Evolutionary conservation across 2,888 invertebrate genomes (phyloP), one percentile per base, ranked within the genome.

Genomic region (Caenorhabditis sp.): DNA sequence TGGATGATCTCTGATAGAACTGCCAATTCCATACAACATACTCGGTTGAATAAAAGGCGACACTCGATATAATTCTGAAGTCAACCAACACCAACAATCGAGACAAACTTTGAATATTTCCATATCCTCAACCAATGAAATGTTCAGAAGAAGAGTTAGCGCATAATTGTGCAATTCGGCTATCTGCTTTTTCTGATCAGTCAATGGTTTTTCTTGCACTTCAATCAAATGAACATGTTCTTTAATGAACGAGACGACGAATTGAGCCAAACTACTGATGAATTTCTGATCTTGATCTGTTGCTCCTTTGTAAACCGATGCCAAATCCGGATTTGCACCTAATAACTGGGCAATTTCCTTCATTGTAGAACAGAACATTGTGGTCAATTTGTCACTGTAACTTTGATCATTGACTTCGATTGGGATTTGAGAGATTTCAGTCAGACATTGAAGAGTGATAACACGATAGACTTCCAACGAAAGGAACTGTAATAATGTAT

Each of bases 71-170:
- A 99, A 91, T 88, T 96, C 95, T 71, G 94, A 92, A 31, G 95
- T 93, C 76, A 99, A 90, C 73, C 93, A 92, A 90, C 95, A 96
- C 99, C 99, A 99, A 90, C 96, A 99, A 89, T 99, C 99, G 78
- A 99, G 90, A 88, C 97, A 99, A 81, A 99, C 84, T 76, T 99
- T 99, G 89, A 99, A 99, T 76, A 99, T 96, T 90, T 99, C 99
- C 0, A 96, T 95, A 89, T 99, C 99, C 83, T 99, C 97, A 1
- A 99, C 97, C 90, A 96, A 95, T 17, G 97, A 97, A 69, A 90
- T 90, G 53, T 89, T 80, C 31, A 91, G 88, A 70, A 90, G 84
- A 76, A 90, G 89, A 67, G 88, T 85, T 21, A 90, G 72, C 17
- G 85, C 82, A 68, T 83, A 80, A 61, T 59, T 59, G 66, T 86